phyloP scores from a whole-genome alignment of 2,888 invertebrate genomes.

The Diogma glabrata region DNA sequence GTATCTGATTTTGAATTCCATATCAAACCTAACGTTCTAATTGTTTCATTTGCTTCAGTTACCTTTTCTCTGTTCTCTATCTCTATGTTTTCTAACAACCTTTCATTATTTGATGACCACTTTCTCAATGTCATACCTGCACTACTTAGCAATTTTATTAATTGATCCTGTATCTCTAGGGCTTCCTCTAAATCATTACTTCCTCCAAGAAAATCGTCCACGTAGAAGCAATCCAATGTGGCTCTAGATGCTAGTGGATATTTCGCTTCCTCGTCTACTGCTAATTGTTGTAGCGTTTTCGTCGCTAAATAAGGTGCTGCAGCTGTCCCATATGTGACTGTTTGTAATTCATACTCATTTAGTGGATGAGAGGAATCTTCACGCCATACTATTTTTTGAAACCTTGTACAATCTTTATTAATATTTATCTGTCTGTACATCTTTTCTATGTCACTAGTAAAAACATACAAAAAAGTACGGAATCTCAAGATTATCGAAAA shows the following conservation, averaged over 20 bases:
- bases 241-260: conserved; percentile 15
- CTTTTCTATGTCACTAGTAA: conserved; percentile 15
- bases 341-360: conserved; percentile 10
- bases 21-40: not conserved
- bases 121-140: not conserved
- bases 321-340: conserved; percentile 13
- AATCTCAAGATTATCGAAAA: conserved; percentile 15
- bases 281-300: conserved; percentile 15
- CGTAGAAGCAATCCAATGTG: too few relatives aligned
- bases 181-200: too few relatives aligned
- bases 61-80: not conserved
- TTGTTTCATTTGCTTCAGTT: not conserved
- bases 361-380: conserved; percentile 4
- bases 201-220: too few relatives aligned
- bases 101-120: not conserved
- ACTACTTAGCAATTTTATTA: too few relatives aligned
- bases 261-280: conserved; percentile 13
- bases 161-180: too few relatives aligned
- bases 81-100: not conserved
- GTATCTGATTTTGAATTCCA: not conserved
- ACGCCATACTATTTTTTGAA: conserved; percentile 15
- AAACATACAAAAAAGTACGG: conserved; percentile 6
- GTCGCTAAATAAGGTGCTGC: conserved; percentile 12
- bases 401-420: conserved; percentile 5
- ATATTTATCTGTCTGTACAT: conserved; percentile 16